Conservation (phyloP, 1,140 invertebrate genomes). For the Trypoxylus dichotomus region DNA sequence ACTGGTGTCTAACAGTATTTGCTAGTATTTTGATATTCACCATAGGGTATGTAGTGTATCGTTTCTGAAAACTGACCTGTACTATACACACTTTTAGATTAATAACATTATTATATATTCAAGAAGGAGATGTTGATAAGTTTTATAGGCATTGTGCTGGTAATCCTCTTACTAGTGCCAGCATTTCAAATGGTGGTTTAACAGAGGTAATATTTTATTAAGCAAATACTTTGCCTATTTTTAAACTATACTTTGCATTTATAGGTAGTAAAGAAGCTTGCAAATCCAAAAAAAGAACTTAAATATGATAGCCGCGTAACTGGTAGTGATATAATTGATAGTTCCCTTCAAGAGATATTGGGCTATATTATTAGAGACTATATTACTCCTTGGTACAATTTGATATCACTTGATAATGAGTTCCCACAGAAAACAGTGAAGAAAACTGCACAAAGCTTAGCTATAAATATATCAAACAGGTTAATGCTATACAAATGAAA, state of each 20-base stretch:
- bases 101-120: slow-evolving; percentile 47
- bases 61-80: not conserved
- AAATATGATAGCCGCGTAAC: slow-evolving; percentile 51
- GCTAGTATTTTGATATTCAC: slow-evolving; percentile 43
- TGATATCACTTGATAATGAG: slow-evolving; percentile 58
- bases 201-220: slow-evolving; percentile 36
- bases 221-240: not conserved
- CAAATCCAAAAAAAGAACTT: slow-evolving; percentile 45
- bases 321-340: slow-evolving; percentile 53
- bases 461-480: slow-evolving; percentile 61
- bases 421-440: slow-evolving; percentile 57
- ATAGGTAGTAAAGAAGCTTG: slow-evolving; percentile 39
- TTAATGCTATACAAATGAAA: too few relatives aligned
- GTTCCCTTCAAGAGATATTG: slow-evolving; percentile 56
- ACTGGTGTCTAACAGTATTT: slow-evolving; percentile 41
- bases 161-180: slow-evolving; percentile 47
- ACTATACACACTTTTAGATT: slow-evolving; percentile 39
- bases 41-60: slow-evolving; percentile 43
- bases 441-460: slow-evolving; percentile 60
- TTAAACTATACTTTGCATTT: slow-evolving; percentile 29
- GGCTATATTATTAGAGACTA: slow-evolving; percentile 77
- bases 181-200: slow-evolving; percentile 46
- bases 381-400: slow-evolving; percentile 72
- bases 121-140: slow-evolving; percentile 47
- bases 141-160: slow-evolving; percentile 47